Percentiles rank a stretch among this genome's conserved stretches.
Evolutionary conservation across 2,113 vertebrate species (phyloP).

Genomic region (Symphodus melops): DNA sequence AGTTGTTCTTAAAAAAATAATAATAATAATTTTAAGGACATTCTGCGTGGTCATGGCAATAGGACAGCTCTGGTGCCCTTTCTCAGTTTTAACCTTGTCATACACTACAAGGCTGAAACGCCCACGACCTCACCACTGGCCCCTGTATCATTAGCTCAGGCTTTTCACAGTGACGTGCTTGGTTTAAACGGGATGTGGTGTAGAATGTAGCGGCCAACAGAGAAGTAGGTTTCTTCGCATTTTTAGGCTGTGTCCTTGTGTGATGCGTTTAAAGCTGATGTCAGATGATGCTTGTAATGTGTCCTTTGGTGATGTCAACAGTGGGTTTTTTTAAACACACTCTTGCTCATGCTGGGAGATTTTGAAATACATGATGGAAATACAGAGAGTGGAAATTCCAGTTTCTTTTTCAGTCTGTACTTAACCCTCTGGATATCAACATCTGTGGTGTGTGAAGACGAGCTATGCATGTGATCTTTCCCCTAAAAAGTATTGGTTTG

Average conservation of each 20-base stretch:
- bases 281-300: constrained; percentile 55
- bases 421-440: constrained; percentile 5
- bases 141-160: constrained; percentile 71
- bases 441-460: constrained; percentile 43
- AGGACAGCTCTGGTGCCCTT: too few species aligned
- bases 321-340: constrained; percentile 33
- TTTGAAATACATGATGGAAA: constrained; percentile 28
- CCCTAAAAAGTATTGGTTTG: constrained; percentile 8
- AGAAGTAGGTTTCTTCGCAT: constrained; percentile 65
- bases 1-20: too few species aligned
- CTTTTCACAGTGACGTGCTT: constrained; percentile 77
- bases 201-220: constrained; percentile 75
- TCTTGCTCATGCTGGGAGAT: background rate
- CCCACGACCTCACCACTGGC: constrained; percentile 34
- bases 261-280: constrained; percentile 58
- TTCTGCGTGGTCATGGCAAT: background rate
- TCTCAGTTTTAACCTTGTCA: constrained; percentile 28
- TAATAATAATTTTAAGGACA: background rate
- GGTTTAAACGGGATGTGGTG: constrained; percentile 72
- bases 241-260: constrained; percentile 42
- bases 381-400: constrained; percentile 42
- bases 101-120: constrained; percentile 33
- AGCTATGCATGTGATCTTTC: constrained; percentile 25
- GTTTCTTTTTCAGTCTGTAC: constrained; percentile 21
- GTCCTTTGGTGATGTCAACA: constrained; percentile 61